Evolutionary conservation across 2,888 invertebrate genomes (phyloP), one percentile per base, ranked within the genome.

Genomic region (Unio pictorum): DNA sequence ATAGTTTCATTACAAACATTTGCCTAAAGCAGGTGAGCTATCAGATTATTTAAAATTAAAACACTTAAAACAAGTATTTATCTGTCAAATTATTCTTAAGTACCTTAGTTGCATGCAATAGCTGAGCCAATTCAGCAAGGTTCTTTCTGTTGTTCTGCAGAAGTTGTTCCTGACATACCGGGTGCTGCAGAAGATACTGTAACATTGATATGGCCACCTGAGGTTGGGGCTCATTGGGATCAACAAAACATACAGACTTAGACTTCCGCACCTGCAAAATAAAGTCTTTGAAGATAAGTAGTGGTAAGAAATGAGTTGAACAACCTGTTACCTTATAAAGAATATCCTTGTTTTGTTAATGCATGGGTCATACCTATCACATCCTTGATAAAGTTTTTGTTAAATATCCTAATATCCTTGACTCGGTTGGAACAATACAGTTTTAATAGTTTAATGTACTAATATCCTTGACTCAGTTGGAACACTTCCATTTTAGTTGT

Each of bases 221-320:
- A 15, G 83, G 81, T 55, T 77, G 72, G 11, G 81, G 76, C 34
- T 68, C 61, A 15, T 66, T 63, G 0, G 78, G 76, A 45, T 81
- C 83, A 3, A 75, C 67, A 71, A 83, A 81, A n/a, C 75, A 66
- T 28, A 83, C 83, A 63, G 69, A 68, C 30, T 76, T 75, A 17
- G 66, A 72, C 71, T 76, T 73, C 20, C 64, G 66, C 55, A 64
- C 58, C 75, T 73, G 66, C 18, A 71, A 64, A 56, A 64, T 20
- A 68, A 20, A 68, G 6, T 45, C 45, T 23, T 18, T 34, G 0
- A 63, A 63, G 1, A 34, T 18, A 30, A 15, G 18, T n/a, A 30
- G 34, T 28, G 11, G 34, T 62, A 17, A 18, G 17, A 63, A 28
- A 60, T 60, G 23, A 15, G 3, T 15, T 11, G 26, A 56, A 55